Evolutionary conservation across 1,140 invertebrate genomes (phyloP).

Genomic region (Andrena cerasifolii): DNA sequence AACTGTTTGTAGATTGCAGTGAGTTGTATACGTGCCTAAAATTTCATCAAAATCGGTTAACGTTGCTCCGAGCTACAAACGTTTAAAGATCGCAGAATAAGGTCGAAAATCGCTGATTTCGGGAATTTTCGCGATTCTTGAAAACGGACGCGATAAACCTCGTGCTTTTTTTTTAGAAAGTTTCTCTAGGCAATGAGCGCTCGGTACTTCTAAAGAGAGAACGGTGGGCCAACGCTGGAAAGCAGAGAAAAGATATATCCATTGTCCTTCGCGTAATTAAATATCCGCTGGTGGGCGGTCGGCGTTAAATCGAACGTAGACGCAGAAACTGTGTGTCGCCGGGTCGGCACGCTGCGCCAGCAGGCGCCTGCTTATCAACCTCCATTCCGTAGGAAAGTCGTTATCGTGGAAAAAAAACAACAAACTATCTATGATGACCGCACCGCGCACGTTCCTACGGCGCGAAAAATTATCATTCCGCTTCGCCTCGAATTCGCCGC

Average conservation of each 20-base stretch:
- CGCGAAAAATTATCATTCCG: slow-evolving; percentile 11
- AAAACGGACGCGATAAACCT: no score
- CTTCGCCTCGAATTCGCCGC: background rate
- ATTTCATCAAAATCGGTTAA: no score
- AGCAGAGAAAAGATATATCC: background rate
- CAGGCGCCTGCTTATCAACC: slow-evolving; percentile 62
- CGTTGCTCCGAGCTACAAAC: no score
- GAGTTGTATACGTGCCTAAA: no score
- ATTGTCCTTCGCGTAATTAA: slow-evolving; percentile 14
- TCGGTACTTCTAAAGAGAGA: background rate
- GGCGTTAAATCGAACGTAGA: background rate
- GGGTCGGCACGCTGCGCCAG: background rate
- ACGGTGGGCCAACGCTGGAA: background rate
- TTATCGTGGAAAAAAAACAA: slow-evolving; percentile 61
- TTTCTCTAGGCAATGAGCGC: no score
- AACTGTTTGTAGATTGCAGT: no score
- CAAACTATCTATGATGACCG: slow-evolving; percentile 45
- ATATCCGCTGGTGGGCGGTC: background rate
- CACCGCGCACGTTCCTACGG: background rate
- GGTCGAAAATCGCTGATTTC: no score
- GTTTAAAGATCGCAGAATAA: no score
- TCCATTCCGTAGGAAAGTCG: slow-evolving; percentile 45
- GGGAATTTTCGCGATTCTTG: no score
- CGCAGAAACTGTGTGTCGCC: slow-evolving; percentile 20
- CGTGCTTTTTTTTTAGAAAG: slow-evolving; percentile 18